Conservation (phyloP, 2,797 vertebrate species). For the Acipenser oxyrinchus region DNA sequence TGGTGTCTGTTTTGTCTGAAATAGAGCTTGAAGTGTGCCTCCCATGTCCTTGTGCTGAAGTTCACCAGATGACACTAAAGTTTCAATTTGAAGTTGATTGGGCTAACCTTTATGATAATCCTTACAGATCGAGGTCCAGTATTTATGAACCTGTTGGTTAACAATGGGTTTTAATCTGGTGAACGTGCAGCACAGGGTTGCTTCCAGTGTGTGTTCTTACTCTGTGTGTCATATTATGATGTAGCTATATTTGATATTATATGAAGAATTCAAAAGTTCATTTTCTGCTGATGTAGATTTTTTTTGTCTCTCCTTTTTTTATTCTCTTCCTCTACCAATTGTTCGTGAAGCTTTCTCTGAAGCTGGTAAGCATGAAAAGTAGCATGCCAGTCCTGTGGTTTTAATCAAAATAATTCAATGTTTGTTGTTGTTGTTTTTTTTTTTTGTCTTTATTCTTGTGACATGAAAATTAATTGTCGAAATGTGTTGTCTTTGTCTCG, state of each 20-base stretch:
- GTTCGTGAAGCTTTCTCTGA: conserved; percentile 69
- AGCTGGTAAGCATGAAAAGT: conserved; percentile 74
- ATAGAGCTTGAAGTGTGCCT: conserved; percentile 24
- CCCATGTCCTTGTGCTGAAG: conserved; percentile 36
- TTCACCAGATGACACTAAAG: conserved; percentile 36
- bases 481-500: conserved; percentile 37
- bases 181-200: conserved; percentile 6
- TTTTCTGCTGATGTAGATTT: conserved; percentile 65
- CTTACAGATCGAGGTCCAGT: no score
- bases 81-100: conserved; percentile 3
- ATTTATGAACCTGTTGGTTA: no score
- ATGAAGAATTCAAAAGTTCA: conserved; percentile 22
- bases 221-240: not conserved
- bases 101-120: not conserved
- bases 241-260: not conserved
- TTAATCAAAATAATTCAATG: conserved; percentile 23
- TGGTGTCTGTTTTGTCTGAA: conserved; percentile 6
- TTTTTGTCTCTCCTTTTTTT: conserved; percentile 41
- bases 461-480: conserved; percentile 44
- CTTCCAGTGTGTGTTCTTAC: not conserved
- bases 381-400: conserved; percentile 48
- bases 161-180: not conserved
- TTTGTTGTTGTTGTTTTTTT: conserved; percentile 23
- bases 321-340: conserved; percentile 16
- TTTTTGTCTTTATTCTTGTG: conserved; percentile 33